These are phyloP conservation scores for Myrmecophaga tridactyla DNA, from an alignment of 2,113 vertebrate genomes.

Conservation along the genomic window DNA sequence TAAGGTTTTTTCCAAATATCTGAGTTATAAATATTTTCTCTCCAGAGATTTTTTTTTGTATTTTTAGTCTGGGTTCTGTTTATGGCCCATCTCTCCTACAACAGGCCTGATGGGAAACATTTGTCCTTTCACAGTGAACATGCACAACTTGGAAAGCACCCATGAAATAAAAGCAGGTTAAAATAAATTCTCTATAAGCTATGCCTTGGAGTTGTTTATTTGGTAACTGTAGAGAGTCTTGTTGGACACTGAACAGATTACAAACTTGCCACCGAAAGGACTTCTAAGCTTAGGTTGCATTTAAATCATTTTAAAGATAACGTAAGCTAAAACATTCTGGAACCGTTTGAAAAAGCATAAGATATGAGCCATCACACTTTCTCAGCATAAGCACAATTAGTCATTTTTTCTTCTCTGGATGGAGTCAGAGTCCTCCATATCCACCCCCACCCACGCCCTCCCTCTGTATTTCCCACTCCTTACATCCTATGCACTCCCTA, in stretches of 20 bases:
- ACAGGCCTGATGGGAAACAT: conserved; percentile 77
- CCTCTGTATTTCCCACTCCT: no score
- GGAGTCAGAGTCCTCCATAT: not conserved
- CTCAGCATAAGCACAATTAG: conserved; percentile 31
- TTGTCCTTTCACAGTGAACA: conserved; percentile 69
- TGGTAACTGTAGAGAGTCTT: conserved; percentile 74
- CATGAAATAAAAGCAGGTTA: conserved; percentile 80
- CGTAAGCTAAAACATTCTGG: conserved; percentile 52
- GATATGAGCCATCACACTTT: not conserved
- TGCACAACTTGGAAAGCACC: conserved; percentile 75
- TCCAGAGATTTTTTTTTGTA: conserved; percentile 59
- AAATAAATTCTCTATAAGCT: conserved; percentile 80
- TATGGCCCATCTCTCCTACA: conserved; percentile 51
- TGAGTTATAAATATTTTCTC: conserved; percentile 77
- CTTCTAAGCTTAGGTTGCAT: conserved; percentile 61
- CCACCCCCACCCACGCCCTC: not conserved
- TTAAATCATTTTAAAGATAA: conserved; percentile 79
- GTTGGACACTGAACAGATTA: conserved; percentile 79
- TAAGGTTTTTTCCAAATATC: conserved; percentile 46
- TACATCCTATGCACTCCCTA: not conserved
- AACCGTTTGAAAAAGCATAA: conserved; percentile 40
- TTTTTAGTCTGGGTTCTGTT: conserved; percentile 76
- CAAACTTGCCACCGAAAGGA: conserved; percentile 71
- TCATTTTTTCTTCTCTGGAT: conserved; percentile 18
- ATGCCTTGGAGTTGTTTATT: conserved; percentile 81